These are phyloP conservation scores for Trichonephila clavata DNA, from an alignment of 1,140 invertebrate species.

Conservation along the genomic window DNA sequence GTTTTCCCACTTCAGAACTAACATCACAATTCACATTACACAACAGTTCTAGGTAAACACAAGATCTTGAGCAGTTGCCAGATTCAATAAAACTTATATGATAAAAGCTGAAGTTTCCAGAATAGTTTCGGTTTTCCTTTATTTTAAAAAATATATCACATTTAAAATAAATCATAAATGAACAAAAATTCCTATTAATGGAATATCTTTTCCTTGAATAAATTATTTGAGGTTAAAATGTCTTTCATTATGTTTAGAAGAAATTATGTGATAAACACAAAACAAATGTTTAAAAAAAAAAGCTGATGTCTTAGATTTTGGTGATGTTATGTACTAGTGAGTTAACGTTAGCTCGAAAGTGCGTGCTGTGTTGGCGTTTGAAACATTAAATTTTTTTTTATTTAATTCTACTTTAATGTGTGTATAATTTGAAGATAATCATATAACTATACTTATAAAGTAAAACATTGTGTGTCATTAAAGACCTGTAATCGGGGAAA, in stretches of 20 bases:
- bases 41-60: slow-evolving; percentile 6
- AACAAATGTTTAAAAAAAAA: neutral
- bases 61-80: slow-evolving; percentile 8
- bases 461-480: neutral
- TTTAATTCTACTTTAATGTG: neutral
- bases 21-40: neutral
- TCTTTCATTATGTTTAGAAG: neutral
- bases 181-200: neutral
- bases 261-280: neutral
- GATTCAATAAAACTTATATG: neutral
- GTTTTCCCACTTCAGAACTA: neutral
- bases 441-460: neutral
- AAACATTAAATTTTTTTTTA: neutral
- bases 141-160: neutral
- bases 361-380: neutral
- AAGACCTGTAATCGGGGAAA: neutral
- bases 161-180: neutral
- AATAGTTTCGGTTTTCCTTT: neutral
- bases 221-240: neutral
- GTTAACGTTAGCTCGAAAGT: neutral
- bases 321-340: neutral
- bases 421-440: neutral
- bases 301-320: neutral
- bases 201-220: neutral
- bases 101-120: neutral